Evolutionary conservation across 2,797 vertebrate species (phyloP).

Genomic region (Leptodactylus fallax): DNA sequence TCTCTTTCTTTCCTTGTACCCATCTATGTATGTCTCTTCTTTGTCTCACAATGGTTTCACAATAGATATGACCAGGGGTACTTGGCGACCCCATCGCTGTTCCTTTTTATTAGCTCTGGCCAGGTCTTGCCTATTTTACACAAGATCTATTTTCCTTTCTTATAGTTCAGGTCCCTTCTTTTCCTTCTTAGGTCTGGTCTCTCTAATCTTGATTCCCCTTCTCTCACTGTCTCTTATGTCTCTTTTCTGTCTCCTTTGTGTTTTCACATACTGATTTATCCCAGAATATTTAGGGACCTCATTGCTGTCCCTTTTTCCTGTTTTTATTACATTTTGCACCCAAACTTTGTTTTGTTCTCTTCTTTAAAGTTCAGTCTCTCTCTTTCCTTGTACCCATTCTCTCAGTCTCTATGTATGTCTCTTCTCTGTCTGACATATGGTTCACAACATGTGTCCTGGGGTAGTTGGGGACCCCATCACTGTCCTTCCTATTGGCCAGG

Average conservation of each 20-base stretch:
- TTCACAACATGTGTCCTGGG: background rate
- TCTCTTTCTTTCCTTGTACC: too few relatives aligned
- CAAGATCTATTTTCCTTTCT: background rate
- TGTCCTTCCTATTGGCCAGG: background rate
- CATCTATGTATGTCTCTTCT: too few relatives aligned
- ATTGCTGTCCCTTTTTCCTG: background rate
- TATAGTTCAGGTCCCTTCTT: background rate
- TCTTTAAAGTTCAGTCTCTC: too few relatives aligned
- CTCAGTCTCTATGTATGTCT: background rate
- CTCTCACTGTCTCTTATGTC: background rate
- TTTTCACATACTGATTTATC: too few relatives aligned
- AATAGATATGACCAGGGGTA: too few relatives aligned
- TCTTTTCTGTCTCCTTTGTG: background rate
- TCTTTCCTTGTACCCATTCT: background rate
- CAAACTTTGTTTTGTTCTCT: background rate
- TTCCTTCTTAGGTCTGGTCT: too few relatives aligned
- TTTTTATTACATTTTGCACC: background rate
- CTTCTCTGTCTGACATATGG: background rate
- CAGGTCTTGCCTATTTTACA: background rate
- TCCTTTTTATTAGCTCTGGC: background rate
- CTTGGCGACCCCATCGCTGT: too few relatives aligned
- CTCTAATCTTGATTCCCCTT: background rate
- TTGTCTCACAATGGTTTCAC: too few relatives aligned
- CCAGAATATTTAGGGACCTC: too few relatives aligned
- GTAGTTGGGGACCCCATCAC: background rate